Percentiles rank a stretch among this genome's conserved stretches.
These are phyloP conservation scores for Pipistrellus pygmaeus DNA, from an alignment of 2,797 vertebrate species.

Conservation along the genomic window DNA sequence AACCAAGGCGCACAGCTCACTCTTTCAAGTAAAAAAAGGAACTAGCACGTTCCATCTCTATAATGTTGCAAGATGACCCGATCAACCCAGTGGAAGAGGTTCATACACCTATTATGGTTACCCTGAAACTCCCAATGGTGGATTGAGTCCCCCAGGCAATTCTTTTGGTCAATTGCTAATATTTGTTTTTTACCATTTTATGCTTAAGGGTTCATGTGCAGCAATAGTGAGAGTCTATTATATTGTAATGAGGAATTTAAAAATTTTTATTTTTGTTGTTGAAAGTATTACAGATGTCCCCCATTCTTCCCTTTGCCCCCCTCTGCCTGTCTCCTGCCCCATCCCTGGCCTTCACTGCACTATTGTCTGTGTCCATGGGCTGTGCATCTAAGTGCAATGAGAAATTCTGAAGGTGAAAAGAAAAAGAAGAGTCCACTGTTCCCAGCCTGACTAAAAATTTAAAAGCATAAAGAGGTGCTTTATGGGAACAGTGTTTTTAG, in stretches of 20 bases:
- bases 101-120: background rate
- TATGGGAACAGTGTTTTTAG: background rate
- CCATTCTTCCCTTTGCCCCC: no score
- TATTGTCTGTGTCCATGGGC: no score
- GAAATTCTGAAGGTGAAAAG: slow-evolving; percentile 27
- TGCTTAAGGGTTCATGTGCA: background rate
- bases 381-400: background rate
- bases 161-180: background rate
- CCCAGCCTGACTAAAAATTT: background rate
- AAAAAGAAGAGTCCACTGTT: background rate
- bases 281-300: no score
- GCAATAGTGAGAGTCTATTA: background rate
- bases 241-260: background rate
- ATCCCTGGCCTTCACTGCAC: no score
- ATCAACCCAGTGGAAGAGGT: background rate
- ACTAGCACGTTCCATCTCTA: background rate
- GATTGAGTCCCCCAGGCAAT: background rate
- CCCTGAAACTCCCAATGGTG: background rate
- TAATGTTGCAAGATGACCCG: background rate
- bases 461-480: background rate
- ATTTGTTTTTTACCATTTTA: slow-evolving; percentile 27
- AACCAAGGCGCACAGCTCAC: background rate
- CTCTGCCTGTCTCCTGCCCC: no score
- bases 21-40: background rate
- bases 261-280: background rate